A percentile compares a stretch with the other conserved stretches of the same genome.
phyloP scores from a whole-genome alignment of 1,140 invertebrate species.

The Eciton burchellii region DNA sequence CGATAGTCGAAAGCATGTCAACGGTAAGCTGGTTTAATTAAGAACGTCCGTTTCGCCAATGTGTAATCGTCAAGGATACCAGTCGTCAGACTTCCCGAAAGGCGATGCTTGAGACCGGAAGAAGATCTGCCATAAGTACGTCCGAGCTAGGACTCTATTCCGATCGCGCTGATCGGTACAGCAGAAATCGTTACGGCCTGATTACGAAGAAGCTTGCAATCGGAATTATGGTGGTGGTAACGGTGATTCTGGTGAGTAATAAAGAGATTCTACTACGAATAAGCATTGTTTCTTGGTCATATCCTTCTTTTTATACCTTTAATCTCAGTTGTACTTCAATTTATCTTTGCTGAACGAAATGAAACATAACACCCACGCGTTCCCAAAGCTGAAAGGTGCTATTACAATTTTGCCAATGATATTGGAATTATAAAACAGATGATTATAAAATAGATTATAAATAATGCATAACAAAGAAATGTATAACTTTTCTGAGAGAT shows the following conservation, averaged over 20 bases:
- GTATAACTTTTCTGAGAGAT: no score
- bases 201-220: conserved; percentile 80
- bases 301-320: no score
- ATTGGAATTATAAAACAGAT: no score
- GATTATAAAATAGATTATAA: no score
- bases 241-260: conserved; percentile 81
- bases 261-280: background rate
- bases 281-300: conserved; percentile 2
- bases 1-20: conserved; percentile 3
- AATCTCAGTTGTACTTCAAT: no score
- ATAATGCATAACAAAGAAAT: no score
- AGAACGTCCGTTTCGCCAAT: conserved; percentile 16
- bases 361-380: no score
- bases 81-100: conserved; percentile 46
- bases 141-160: conserved; percentile 84
- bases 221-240: conserved; percentile 82
- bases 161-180: conserved; percentile 80
- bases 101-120: conserved; percentile 82
- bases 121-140: conserved; percentile 82
- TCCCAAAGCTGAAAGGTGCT: no score
- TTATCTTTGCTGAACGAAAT: no score
- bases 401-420: no score
- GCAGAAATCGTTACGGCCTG: conserved; percentile 76
- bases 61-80: conserved; percentile 51
- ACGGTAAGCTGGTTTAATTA: conserved; percentile 25